These are phyloP conservation scores for Ophion ventricosus DNA, from an alignment of 2,888 invertebrate genomes.

Conservation along the genomic window DNA sequence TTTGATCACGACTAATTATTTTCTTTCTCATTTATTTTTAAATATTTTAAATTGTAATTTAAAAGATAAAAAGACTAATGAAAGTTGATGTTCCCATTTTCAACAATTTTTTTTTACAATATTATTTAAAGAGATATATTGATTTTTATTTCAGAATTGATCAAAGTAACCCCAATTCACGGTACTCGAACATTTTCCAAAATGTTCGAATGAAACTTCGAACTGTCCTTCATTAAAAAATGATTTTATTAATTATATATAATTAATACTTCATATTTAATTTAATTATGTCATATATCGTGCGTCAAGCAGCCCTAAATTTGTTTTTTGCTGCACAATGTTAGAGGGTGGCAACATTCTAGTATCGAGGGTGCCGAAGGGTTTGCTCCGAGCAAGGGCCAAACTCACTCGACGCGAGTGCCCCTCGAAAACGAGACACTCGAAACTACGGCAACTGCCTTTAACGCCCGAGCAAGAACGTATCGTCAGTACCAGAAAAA, in stretches of 20 bases:
- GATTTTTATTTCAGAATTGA: no score
- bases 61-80: no score
- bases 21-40: no score
- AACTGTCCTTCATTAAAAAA: background rate
- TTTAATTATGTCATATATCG: background rate
- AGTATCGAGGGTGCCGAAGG: background rate
- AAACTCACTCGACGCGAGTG: background rate
- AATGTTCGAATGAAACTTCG: background rate
- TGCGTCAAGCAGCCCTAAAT: background rate
- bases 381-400: background rate
- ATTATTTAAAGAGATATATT: no score
- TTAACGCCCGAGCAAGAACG: slow-evolving; percentile 27
- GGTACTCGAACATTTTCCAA: background rate
- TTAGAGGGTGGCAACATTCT: background rate
- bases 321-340: background rate
- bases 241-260: background rate
- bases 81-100: no score
- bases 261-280: no score
- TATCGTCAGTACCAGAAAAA: slow-evolving; percentile 25
- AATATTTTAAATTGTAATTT: no score
- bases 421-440: slow-evolving; percentile 36
- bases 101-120: no score
- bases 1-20: no score
- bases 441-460: slow-evolving; percentile 40
- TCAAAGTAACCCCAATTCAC: no score